Evolutionary conservation across 2,797 vertebrate genomes (phyloP), one percentile per base, ranked within the genome.

Genomic region (Ptychobarbus kaznakovi): DNA sequence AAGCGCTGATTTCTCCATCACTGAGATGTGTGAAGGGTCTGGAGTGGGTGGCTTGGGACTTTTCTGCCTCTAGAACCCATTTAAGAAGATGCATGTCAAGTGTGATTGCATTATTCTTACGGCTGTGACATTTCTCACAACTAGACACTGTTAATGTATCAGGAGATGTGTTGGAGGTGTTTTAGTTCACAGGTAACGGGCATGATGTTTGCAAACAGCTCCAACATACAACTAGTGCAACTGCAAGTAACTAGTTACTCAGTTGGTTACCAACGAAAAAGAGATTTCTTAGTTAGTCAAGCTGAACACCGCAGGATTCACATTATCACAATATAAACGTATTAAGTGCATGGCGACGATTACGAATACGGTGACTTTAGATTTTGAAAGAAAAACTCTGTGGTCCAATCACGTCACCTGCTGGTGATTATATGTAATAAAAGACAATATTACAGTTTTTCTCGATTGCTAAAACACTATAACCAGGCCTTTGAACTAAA

Each of bases 11-110:
- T 74, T 79, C 68, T 80, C 20, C 11, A 85, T 44, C 77, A 87
- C 44, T 74, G 86, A 78, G 32, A 85, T 61, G 77, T 72, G 56
- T 83, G 81, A 83, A 83, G 75, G 75, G 70, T 82, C 81, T 86
- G 74, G 40, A 83, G 76, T 86, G 53, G 70, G 80, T 74, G 40
- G 73, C 20, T 76, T 86, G 84, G 40, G 78, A 78, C 10, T 86
- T 68, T 68, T 83, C 28, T 75, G 18, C 35, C 18, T 74, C 9
- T 22, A 44, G 20, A 74, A 49, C 4, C 46, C 44, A 25, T 65
- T 66, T 2, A 75, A 38, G 72, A 65, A 68, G 63, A 76, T 66
- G 61, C 20, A 66, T 32, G 11, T 42, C 44, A 56, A 22, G 63
- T 42, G 46, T 51, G 20, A 72, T 44, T 22, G 53, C 3, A 38